Percentiles rank a stretch among this genome's conserved stretches.
Conservation (phyloP, 2,113 vertebrate genomes). For the Cacatua alba region DNA sequence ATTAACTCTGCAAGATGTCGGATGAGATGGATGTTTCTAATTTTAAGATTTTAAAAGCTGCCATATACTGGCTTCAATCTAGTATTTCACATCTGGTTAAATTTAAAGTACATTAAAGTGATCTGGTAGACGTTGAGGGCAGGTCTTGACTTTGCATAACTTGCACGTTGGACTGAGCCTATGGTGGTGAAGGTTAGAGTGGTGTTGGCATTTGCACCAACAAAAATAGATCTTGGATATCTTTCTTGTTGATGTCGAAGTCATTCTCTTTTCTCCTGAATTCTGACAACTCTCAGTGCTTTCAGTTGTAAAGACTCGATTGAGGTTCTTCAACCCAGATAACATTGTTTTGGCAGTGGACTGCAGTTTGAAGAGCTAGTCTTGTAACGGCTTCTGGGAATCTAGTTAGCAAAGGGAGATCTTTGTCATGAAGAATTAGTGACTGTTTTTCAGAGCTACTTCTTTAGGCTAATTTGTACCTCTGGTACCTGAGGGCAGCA, state of each 20-base stretch:
- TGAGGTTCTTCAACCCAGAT: not conserved
- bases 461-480: not conserved
- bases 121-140: not conserved
- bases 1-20: not conserved
- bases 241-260: not conserved
- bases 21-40: not conserved
- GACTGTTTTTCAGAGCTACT: not conserved
- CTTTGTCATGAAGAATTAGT: not conserved
- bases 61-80: accelerated
- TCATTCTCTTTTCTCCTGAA: not conserved
- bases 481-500: not conserved
- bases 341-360: not conserved
- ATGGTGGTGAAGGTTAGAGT: not conserved
- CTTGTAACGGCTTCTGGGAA: not conserved
- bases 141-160: not conserved
- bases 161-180: not conserved
- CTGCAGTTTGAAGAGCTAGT: not conserved
- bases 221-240: not conserved
- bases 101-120: not conserved
- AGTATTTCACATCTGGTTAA: not conserved
- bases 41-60: not conserved
- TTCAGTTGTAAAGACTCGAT: not conserved
- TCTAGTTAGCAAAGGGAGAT: not conserved
- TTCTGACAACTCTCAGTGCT: not conserved
- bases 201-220: not conserved